phyloP scores from a whole-genome alignment of 2,888 invertebrate genomes.

The Acleris cristana region DNA sequence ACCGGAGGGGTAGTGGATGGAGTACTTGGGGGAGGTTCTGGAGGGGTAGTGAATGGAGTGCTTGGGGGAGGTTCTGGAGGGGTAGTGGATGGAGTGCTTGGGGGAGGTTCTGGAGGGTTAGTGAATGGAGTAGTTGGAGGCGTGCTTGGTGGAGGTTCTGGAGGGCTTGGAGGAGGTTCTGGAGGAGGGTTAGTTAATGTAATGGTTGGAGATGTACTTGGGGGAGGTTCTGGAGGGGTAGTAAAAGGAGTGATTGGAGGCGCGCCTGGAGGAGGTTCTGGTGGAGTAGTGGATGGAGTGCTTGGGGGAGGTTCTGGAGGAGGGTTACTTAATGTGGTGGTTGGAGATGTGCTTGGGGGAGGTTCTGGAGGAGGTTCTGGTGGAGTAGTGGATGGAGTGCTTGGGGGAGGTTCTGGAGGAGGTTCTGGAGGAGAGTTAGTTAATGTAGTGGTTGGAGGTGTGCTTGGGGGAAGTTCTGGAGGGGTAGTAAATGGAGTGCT shows the following conservation, averaged over 20 bases:
- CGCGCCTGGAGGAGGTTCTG: rapidly evolving
- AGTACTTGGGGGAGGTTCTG: not conserved
- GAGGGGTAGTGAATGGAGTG: not conserved
- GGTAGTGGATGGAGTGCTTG: not conserved
- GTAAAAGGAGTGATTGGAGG: not conserved
- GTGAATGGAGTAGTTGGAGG: not conserved
- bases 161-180: not conserved
- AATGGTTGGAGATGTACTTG: not conserved
- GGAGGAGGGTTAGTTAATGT: not conserved
- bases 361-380: not conserved
- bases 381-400: not conserved
- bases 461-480: not conserved
- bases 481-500: not conserved
- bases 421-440: not conserved
- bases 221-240: not conserved
- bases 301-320: not conserved
- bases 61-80: not conserved
- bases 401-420: not conserved
- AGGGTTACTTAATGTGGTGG: no score
- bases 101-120: not conserved
- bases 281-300: not conserved
- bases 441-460: not conserved
- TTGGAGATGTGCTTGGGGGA: not conserved
- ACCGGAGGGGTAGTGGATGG: not conserved
- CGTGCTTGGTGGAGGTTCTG: not conserved